phyloP scores from a whole-genome alignment of 2,797 vertebrate genomes.

The Mormyrus proboscirostris region DNA sequence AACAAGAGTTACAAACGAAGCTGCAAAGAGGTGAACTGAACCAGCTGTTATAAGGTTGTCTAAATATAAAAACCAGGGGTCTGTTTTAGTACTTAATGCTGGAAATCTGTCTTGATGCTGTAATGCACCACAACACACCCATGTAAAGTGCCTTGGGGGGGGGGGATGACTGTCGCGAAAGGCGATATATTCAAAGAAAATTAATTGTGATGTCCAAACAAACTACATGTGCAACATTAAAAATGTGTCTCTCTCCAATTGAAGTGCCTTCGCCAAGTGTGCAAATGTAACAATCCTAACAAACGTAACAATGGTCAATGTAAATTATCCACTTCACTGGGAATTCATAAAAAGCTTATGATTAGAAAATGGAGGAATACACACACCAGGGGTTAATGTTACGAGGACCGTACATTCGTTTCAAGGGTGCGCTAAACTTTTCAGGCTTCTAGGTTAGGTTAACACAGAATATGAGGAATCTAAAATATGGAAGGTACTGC shows the following conservation, averaged over 20 bases:
- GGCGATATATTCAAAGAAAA: background rate
- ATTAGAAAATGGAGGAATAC: background rate
- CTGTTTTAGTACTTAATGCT: background rate
- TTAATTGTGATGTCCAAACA: background rate
- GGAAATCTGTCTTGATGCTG: background rate
- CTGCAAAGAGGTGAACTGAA: background rate
- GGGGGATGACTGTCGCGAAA: background rate
- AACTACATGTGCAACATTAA: background rate
- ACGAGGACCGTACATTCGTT: background rate
- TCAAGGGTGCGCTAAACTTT: background rate
- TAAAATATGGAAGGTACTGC: background rate
- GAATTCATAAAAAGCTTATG: background rate
- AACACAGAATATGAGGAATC: background rate
- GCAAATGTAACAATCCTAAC: background rate
- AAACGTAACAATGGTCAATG: background rate
- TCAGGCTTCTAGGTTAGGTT: background rate
- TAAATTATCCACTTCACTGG: background rate
- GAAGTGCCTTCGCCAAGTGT: background rate
- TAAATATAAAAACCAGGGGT: constrained; percentile 8
- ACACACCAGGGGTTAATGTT: background rate
- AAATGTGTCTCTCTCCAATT: background rate
- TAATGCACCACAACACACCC: background rate
- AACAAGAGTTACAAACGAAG: background rate
- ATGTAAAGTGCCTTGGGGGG: background rate
- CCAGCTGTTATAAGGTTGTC: constrained; percentile 1